phyloP scores from a whole-genome alignment of 2,113 vertebrate species.

The Sinocyclocheilus anophthalmus region DNA sequence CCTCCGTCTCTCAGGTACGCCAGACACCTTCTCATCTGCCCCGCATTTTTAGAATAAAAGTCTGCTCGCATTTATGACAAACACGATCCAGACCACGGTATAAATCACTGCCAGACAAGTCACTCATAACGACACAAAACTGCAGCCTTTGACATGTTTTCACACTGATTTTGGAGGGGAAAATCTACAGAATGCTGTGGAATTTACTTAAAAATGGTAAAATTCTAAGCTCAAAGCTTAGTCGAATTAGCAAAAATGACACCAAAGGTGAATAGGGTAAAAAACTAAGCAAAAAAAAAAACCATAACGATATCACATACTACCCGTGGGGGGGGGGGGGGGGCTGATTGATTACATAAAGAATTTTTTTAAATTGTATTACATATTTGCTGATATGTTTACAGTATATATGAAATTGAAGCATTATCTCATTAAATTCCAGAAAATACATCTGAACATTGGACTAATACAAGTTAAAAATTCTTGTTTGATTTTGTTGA shows the following conservation, averaged over 20 bases:
- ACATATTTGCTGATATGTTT: too few relatives aligned
- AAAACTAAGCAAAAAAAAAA: too few relatives aligned
- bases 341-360: too few relatives aligned
- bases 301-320: too few relatives aligned
- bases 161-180: not conserved
- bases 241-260: not conserved
- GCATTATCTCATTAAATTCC: too few relatives aligned
- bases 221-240: not conserved
- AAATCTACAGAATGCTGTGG: not conserved
- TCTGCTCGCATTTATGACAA: not conserved
- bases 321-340: too few relatives aligned
- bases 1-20: conserved; percentile 9
- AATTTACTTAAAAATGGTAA: not conserved
- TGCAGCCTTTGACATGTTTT: not conserved
- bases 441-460: too few relatives aligned
- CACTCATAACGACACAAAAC: conserved; percentile 57
- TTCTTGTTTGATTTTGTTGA: too few relatives aligned
- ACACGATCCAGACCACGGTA: not conserved
- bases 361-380: too few relatives aligned
- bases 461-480: too few relatives aligned
- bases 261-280: too few relatives aligned
- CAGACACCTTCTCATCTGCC: conserved; percentile 26
- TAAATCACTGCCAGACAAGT: not conserved
- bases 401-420: too few relatives aligned
- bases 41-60: not conserved